Conservation (phyloP, 2,888 invertebrate genomes). For the Eupeodes latifasciatus region DNA sequence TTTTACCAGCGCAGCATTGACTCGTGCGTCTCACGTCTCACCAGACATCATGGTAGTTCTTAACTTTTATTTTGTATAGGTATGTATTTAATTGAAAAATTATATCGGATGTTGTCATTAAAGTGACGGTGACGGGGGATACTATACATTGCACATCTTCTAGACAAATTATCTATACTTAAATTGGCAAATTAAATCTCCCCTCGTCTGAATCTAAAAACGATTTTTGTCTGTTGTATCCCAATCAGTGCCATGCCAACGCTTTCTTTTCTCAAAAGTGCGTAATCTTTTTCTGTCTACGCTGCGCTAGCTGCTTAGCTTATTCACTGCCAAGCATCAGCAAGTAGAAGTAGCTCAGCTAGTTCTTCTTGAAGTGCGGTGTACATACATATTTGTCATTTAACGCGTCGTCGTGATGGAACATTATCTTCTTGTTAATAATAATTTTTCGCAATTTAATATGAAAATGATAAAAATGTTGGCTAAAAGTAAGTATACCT, state of each 20-base stretch:
- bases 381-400: neutral
- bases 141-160: neutral
- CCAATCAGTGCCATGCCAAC: conserved; percentile 21
- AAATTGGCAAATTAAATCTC: conserved; percentile 52
- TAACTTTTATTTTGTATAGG: neutral
- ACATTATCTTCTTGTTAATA: neutral
- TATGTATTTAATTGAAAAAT: conserved; percentile 6
- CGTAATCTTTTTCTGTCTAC: neutral
- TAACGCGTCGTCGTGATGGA: neutral
- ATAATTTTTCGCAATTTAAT: conserved; percentile 1
- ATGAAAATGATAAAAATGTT: neutral
- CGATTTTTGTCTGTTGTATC: neutral
- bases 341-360: neutral
- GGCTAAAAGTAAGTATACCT: neutral
- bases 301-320: neutral
- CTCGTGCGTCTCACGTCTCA: neutral
- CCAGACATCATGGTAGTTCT: neutral
- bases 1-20: neutral
- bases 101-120: conserved; percentile 49
- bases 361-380: conserved; percentile 21
- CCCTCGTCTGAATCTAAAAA: conserved; percentile 5
- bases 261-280: conserved; percentile 55
- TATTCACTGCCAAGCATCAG: too few species aligned
- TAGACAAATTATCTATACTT: conserved; percentile 11
- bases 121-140: neutral